Evolutionary conservation across 2,888 invertebrate species (phyloP).

Genomic region (Steinernema carpocapsae): DNA sequence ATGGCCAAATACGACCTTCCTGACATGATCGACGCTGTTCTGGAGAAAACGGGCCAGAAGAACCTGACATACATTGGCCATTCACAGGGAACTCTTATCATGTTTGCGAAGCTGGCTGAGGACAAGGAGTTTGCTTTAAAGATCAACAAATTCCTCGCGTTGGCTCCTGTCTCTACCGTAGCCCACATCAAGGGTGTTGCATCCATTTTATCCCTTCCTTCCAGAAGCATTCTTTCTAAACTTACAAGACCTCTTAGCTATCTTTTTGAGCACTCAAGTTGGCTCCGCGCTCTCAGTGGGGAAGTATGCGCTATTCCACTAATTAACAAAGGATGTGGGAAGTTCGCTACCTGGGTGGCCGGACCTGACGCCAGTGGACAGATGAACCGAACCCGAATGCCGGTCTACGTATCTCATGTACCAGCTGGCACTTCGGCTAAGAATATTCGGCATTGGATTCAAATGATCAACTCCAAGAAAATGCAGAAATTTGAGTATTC

Average conservation of each 20-base stretch:
- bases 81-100: slow-evolving; percentile 78
- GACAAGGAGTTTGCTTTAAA: neutral
- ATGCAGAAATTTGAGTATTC: slow-evolving; percentile 6
- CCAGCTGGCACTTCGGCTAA: slow-evolving; percentile 36
- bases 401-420: slow-evolving; percentile 37
- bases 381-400: slow-evolving; percentile 34
- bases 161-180: slow-evolving; percentile 22
- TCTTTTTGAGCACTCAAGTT: no score
- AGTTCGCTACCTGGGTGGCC: slow-evolving; percentile 8
- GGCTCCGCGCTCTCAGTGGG: neutral
- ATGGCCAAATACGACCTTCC: slow-evolving; percentile 84
- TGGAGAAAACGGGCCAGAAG: slow-evolving; percentile 73
- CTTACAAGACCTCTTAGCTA: neutral
- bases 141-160: slow-evolving; percentile 22
- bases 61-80: slow-evolving; percentile 82
- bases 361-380: slow-evolving; percentile 23
- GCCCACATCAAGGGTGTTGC: slow-evolving; percentile 7
- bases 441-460: slow-evolving; percentile 36
- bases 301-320: neutral
- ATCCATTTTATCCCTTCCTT: neutral
- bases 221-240: neutral
- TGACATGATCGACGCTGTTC: slow-evolving; percentile 79
- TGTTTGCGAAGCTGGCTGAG: neutral
- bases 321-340: neutral
- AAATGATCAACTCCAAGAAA: slow-evolving; percentile 3